Percentiles rank a stretch among this genome's conserved stretches.
These are phyloP conservation scores for Nansenia antarctica DNA, from an alignment of 2,113 vertebrate genomes.

Conservation along the genomic window DNA sequence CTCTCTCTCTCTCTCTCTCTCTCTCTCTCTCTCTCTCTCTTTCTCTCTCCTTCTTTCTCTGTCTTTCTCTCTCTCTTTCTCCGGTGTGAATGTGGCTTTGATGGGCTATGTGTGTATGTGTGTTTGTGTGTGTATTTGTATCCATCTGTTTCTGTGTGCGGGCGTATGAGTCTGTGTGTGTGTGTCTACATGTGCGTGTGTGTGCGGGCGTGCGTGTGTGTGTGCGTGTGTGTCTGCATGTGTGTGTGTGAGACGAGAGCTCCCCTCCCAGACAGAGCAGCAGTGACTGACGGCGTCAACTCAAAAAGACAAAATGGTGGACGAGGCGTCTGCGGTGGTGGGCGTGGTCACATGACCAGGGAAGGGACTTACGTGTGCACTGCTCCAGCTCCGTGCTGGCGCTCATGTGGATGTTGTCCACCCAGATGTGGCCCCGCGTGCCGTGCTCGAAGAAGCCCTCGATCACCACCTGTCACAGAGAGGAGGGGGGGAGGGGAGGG, in stretches of 20 bases:
- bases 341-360: too few species aligned
- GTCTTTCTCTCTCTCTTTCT: too few species aligned
- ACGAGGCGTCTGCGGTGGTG: not conserved
- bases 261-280: not conserved
- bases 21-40: not conserved
- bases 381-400: conserved; percentile 85
- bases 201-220: too few species aligned
- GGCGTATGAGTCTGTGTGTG: too few species aligned
- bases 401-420: conserved; percentile 93
- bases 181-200: not conserved
- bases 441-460: conserved; percentile 89
- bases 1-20: too few species aligned
- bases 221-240: not conserved
- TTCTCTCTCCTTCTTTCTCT: too few species aligned
- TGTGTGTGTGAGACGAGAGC: not conserved
- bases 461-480: conserved; percentile 84
- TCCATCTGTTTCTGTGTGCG: too few species aligned
- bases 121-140: not conserved
- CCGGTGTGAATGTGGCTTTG: not conserved
- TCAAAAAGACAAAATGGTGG: too few species aligned
- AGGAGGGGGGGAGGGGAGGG: not conserved
- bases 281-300: too few species aligned
- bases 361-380: conserved; percentile 92
- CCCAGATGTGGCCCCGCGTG: conserved; percentile 85
- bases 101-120: too few species aligned